Evolutionary conservation across 2,113 vertebrate genomes (phyloP), one percentile per base, ranked within the genome.

Genomic region (Galemys pyrenaicus): DNA sequence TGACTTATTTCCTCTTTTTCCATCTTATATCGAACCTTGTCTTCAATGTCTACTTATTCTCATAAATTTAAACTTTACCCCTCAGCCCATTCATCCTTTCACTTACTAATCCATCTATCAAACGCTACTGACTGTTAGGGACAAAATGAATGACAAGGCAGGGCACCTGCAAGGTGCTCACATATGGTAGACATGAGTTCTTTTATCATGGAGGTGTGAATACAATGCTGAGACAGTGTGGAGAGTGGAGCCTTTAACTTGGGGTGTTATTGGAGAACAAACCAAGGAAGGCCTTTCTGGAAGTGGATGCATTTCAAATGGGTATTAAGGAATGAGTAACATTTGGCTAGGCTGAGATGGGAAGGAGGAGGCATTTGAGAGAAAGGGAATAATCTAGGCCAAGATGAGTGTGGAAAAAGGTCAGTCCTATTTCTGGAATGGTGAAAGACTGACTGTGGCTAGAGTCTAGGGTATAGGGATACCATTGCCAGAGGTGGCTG

Each of bases 121-220:
- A 68, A 67, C 51, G 64, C 80, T 87, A 92, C n/a, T 58, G 41
- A 95, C 22, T 77, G 24, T 20, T 32, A 81, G 30, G 30, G 30
- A 65, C 60, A 80, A 94, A 89, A 84, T 85, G 51, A 96, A 90
- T 90, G 64, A 60, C 68, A 95, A 80, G 24, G 67, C 22, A 93
- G 19, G 54, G 32, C 87, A 65, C 4, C 37, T 77, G 6, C 28
- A 70, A 51, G 41, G 37, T 79, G 12, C 30, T 81, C 54, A 81
- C 6, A n/a, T 70, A 54, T 51, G n/a, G 64, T 73, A 39, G 11
- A 19, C 51, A 32, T 77, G 41, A 51, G 39, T 83, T 95, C 20
- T 79, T 19, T 71, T 92, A 60, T 65, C 73, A 10, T 54, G 67
- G 22, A 85, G 49, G 5, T 6, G 35, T 91, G 30, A 91, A 46